These are phyloP conservation scores for mouse (Mus musculus) DNA, from an alignment of 2,113 vertebrate species.

Conservation along the genomic window DNA sequence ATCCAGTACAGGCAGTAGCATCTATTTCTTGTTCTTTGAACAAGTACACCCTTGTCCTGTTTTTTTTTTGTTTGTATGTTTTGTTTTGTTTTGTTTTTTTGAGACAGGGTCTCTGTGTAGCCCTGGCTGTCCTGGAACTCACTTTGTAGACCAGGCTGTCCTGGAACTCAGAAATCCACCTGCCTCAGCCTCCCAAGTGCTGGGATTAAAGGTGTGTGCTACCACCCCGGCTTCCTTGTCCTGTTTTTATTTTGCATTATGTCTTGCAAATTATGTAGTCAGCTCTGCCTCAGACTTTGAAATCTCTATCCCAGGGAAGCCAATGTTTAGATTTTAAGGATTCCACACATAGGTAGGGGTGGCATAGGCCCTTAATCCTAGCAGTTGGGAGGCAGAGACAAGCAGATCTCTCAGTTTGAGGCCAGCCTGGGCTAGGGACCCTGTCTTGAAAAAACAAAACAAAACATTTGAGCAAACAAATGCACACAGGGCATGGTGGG, in stretches of 20 bases:
- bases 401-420: background rate
- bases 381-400: background rate
- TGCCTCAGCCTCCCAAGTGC: too few species aligned
- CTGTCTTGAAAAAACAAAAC: background rate
- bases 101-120: too few species aligned
- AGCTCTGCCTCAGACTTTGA: background rate
- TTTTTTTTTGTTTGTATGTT: too few species aligned
- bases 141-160: too few species aligned
- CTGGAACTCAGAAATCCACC: too few species aligned
- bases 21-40: slow-evolving; percentile 37
- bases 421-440: background rate
- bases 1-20: background rate
- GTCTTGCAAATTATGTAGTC: background rate
- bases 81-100: too few species aligned
- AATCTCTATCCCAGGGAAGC: background rate
- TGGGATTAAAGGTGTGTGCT: too few species aligned
- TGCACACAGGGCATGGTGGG: too few species aligned
- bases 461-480: background rate
- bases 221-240: too few species aligned
- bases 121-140: too few species aligned
- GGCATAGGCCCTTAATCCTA: background rate
- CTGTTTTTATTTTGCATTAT: background rate
- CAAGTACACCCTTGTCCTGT: background rate
- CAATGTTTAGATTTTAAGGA: slow-evolving; percentile 10
- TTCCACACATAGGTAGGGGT: background rate